These are phyloP conservation scores for Resseliella maxima DNA, from an alignment of 2,888 invertebrate species.

Conservation along the genomic window DNA sequence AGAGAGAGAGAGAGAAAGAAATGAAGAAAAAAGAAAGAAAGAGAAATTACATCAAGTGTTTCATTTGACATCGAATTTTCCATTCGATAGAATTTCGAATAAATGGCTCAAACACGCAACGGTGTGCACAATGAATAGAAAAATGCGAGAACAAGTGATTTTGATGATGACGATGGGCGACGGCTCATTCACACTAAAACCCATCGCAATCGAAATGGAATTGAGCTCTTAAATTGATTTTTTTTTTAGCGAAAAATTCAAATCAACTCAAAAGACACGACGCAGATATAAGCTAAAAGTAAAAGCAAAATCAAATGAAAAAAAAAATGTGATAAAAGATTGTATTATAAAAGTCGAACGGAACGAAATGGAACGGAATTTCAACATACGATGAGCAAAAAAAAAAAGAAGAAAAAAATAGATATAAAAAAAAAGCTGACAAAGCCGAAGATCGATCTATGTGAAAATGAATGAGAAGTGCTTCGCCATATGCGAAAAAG, in stretches of 20 bases:
- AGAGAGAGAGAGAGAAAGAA: too few species aligned
- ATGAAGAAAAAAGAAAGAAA: not conserved
- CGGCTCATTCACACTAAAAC: not conserved
- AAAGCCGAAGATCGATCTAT: not conserved
- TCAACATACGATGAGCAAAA: too few species aligned
- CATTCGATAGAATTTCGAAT: not conserved
- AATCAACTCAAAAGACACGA: not conserved
- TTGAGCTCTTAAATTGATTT: conserved; percentile 29
- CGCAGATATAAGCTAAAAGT: not conserved
- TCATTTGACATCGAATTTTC: not conserved
- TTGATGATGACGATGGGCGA: not conserved
- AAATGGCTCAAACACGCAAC: not conserved
- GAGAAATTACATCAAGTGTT: conserved; percentile 9
- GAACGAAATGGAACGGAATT: not conserved
- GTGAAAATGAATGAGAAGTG: not conserved
- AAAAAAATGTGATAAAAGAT: too few species aligned
- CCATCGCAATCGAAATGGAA: conserved; percentile 5
- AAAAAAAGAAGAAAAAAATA: not conserved
- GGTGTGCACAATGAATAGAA: not conserved
- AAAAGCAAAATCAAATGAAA: too few species aligned
- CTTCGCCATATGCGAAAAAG: not conserved
- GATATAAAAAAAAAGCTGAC: not conserved
- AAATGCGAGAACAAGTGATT: not conserved
- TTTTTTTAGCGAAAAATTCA: conserved; percentile 31
- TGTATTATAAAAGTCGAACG: too few species aligned